phyloP scores from a whole-genome alignment of 2,888 invertebrate species.

The Leptarthrus brevirostris region DNA sequence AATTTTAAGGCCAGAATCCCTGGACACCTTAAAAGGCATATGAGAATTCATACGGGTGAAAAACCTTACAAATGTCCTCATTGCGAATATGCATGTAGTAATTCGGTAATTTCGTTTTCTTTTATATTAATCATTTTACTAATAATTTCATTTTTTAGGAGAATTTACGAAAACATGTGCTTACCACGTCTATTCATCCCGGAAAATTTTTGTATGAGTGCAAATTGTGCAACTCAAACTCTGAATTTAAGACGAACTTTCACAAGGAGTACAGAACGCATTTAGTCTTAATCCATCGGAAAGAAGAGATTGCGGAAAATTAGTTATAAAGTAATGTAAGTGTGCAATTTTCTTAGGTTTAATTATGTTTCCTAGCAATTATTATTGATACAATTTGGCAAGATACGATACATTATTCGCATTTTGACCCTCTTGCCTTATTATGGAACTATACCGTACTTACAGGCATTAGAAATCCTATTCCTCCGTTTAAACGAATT shows the following conservation, averaged over 20 bases:
- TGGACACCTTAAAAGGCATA: conserved; percentile 82
- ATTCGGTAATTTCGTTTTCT: conserved; percentile 73
- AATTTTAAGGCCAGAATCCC: conserved; percentile 75
- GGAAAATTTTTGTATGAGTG: conserved; percentile 85
- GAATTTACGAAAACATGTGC: conserved; percentile 88
- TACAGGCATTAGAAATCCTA: too few relatives aligned
- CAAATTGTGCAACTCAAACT: conserved; percentile 69
- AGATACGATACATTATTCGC: too few relatives aligned
- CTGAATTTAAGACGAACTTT: conserved; percentile 61
- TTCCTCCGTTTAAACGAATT: too few relatives aligned
- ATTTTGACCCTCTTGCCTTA: too few relatives aligned
- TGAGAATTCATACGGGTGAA: conserved; percentile 80
- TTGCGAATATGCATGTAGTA: conserved; percentile 82
- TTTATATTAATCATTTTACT: too few relatives aligned
- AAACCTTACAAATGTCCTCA: conserved; percentile 89
- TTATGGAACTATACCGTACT: too few relatives aligned
- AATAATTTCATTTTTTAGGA: conserved; percentile 71
- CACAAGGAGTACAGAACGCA: conserved; percentile 61
- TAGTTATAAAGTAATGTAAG: not conserved
- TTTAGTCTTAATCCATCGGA: conserved; percentile 55
- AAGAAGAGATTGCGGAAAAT: not conserved
- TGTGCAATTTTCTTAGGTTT: too few relatives aligned
- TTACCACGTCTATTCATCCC: conserved; percentile 81
- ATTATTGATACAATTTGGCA: too few relatives aligned
- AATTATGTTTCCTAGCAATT: too few relatives aligned